These are phyloP conservation scores for Amiota minor DNA, from an alignment of 2,888 invertebrate genomes.

Conservation along the genomic window DNA sequence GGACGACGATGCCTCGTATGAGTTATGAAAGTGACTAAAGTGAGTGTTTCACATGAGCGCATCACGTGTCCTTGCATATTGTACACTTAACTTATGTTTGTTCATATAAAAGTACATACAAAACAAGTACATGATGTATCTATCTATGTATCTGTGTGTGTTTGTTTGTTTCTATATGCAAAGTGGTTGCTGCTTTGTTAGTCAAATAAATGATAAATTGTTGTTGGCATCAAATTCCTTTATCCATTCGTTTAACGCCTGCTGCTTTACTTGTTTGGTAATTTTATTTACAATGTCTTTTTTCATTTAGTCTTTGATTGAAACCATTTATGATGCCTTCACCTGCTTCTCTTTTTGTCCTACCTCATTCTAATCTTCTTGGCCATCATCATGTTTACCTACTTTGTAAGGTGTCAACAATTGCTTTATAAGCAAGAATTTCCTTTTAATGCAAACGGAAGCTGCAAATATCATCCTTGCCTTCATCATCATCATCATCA, in stretches of 20 bases:
- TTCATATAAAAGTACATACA: too few species aligned
- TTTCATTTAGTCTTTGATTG: conserved; percentile 20
- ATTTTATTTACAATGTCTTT: conserved; percentile 20
- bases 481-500: background rate
- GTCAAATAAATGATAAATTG: too few species aligned
- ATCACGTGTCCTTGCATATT: too few species aligned
- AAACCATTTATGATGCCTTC: background rate
- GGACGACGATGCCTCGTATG: too few species aligned
- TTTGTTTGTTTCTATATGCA: too few species aligned
- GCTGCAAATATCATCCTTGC: background rate
- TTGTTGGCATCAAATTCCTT: too few species aligned
- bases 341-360: background rate
- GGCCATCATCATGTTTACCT: background rate
- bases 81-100: too few species aligned
- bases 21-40: too few species aligned
- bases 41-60: too few species aligned
- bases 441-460: background rate
- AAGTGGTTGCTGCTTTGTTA: too few species aligned
- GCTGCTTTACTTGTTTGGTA: conserved; percentile 6
- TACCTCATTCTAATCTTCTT: background rate
- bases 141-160: too few species aligned
- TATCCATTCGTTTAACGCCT: background rate
- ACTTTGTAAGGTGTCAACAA: background rate
- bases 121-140: too few species aligned
- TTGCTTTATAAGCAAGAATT: background rate